phyloP scores from a whole-genome alignment of 2,113 vertebrate species.

The Oriolus oriolus region DNA sequence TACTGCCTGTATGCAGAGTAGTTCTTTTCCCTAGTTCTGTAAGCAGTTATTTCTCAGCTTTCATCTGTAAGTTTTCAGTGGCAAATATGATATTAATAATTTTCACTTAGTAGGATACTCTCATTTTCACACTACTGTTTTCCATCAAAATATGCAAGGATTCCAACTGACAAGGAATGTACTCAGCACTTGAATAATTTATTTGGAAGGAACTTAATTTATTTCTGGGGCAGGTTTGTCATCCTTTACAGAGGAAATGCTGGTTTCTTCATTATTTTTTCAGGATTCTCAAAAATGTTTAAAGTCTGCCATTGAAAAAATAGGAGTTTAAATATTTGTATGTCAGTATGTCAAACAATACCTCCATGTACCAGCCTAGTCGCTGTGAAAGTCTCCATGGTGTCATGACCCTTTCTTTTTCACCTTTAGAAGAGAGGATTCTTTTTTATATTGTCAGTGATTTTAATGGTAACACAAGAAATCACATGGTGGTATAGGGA shows the following conservation, averaged over 20 bases:
- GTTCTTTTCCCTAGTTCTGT: neutral
- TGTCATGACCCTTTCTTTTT: neutral
- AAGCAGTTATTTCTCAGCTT: neutral
- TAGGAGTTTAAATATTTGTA: neutral
- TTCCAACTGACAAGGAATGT: neutral
- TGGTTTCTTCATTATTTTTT: neutral
- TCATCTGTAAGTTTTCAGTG: neutral
- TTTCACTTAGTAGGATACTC: neutral
- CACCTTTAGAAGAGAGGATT: neutral
- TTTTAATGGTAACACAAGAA: neutral
- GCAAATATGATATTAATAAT: neutral
- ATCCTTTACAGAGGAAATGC: neutral
- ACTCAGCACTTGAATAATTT: neutral
- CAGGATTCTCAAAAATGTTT: neutral
- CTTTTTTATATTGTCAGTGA: neutral
- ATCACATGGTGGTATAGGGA: no score
- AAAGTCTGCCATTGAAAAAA: neutral
- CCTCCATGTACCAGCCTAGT: neutral
- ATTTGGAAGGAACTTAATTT: neutral
- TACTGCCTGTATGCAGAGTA: neutral
- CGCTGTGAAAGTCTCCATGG: neutral
- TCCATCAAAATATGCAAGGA: neutral
- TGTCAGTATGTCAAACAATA: neutral
- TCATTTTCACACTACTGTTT: neutral
- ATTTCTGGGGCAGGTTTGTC: neutral